phyloP scores from a whole-genome alignment of 2,888 invertebrate species.

The Nephrotoma flavescens region DNA sequence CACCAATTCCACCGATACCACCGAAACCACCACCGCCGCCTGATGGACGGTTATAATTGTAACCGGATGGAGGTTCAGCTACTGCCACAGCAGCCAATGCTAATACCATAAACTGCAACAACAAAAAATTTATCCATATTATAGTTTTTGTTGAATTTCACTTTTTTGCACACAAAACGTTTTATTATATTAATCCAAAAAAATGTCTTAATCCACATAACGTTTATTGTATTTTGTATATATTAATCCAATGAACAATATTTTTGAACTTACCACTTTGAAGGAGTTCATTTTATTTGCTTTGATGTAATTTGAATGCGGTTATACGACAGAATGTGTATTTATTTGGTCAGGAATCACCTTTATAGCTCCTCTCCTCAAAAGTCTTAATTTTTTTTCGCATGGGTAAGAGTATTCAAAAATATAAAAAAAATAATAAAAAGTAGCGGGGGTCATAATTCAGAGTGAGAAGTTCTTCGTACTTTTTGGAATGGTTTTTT shows the following conservation, averaged over 20 bases:
- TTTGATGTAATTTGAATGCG: conserved; percentile 31
- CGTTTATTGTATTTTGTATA: conserved; percentile 6
- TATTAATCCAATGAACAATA: not conserved
- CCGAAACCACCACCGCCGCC: conserved; percentile 34
- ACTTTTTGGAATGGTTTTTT: not conserved
- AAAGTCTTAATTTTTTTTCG: not conserved
- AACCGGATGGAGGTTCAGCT: conserved; percentile 63
- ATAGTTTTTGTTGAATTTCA: not conserved
- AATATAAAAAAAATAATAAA: not conserved
- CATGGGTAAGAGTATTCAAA: not conserved
- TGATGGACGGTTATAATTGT: conserved; percentile 58
- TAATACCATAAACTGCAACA: conserved; percentile 64
- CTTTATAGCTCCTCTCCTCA: conserved; percentile 25
- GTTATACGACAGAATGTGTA: conserved; percentile 33
- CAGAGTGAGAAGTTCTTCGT: not conserved
- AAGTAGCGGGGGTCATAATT: not conserved
- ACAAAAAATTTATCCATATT: conserved; percentile 9
- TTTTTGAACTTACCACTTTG: conserved; percentile 30
- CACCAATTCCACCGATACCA: conserved; percentile 34
- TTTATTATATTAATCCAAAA: conserved; percentile 3
- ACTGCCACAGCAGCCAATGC: conserved; percentile 59
- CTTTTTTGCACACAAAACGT: not conserved
- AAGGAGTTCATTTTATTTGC: conserved; percentile 34
- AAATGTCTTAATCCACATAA: conserved; percentile 1
- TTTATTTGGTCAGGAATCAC: conserved; percentile 23